These are phyloP conservation scores for Phacellophora camtschatica DNA, from an alignment of 30 jellyfish, hydroid and myxozoan species.

Conservation along the genomic window DNA sequence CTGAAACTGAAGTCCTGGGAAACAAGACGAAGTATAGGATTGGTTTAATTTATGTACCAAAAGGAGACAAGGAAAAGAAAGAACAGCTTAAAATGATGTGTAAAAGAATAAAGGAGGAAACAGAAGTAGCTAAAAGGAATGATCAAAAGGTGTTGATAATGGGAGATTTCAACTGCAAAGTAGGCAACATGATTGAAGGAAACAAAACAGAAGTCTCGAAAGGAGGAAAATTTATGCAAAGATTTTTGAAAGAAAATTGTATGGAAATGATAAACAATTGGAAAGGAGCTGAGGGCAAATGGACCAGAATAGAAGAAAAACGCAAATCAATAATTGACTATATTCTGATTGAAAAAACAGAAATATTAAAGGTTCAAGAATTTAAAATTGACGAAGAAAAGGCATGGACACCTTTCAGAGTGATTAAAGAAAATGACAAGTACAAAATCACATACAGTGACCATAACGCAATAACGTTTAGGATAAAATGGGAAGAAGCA, in stretches of 20 bases:
- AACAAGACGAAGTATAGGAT: not conserved
- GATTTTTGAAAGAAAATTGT: not conserved
- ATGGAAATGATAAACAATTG: not conserved
- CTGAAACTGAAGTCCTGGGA: too few species aligned
- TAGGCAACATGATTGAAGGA: not conserved
- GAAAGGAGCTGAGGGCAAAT: not conserved
- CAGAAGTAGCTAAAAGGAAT: not conserved
- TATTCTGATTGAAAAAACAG: not conserved
- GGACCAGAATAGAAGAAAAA: conserved; percentile 25
- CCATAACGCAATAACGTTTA: not conserved
- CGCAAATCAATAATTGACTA: conserved; percentile 4
- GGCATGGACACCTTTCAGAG: conserved; percentile 3
- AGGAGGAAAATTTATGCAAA: conserved; percentile 11
- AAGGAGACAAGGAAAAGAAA: not conserved
- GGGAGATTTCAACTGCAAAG: conserved; percentile 37
- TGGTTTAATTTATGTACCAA: conserved; percentile 39
- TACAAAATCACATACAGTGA: not conserved
- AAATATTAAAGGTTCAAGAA: not conserved
- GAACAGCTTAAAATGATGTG: not conserved
- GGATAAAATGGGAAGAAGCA: not conserved
- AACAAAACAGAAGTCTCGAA: not conserved
- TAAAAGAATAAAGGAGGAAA: not conserved
- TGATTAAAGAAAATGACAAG: not conserved
- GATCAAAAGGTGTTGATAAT: not conserved
- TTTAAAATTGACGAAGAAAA: conserved; percentile 17